These are phyloP conservation scores for Sitophilus oryzae DNA, from an alignment of 1,140 invertebrate genomes.

Conservation along the genomic window DNA sequence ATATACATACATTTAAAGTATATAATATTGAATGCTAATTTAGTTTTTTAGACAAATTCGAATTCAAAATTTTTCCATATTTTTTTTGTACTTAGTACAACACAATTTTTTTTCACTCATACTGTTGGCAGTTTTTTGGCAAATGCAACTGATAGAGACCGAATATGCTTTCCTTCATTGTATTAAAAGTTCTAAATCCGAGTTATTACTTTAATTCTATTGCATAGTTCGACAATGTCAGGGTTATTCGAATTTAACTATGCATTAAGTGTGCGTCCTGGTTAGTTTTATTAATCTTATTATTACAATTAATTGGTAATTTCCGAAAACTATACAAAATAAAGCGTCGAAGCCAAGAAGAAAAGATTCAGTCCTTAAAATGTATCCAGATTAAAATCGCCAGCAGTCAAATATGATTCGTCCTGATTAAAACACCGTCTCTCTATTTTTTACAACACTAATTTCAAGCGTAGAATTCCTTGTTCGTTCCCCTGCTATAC, in stretches of 20 bases:
- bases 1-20: constrained; percentile 30
- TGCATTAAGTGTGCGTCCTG: constrained; percentile 10
- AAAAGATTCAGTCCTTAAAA: constrained; percentile 40
- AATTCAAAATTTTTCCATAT: constrained; percentile 19
- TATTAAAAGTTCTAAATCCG: neutral
- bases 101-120: constrained; percentile 18
- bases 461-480: constrained; percentile 92
- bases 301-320: constrained; percentile 7
- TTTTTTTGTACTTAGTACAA: constrained; percentile 24
- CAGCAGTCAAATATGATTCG: constrained; percentile 32
- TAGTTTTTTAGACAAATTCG: constrained; percentile 19
- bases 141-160: constrained; percentile 32
- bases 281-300: constrained; percentile 1
- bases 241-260: constrained; percentile 13
- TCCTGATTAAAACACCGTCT: constrained; percentile 31
- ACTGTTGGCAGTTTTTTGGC: constrained; percentile 42
- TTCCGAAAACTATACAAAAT: neutral
- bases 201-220: neutral
- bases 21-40: constrained; percentile 22
- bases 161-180: constrained; percentile 25
- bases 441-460: constrained; percentile 35
- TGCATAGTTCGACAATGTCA: constrained; percentile 1
- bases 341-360: constrained; percentile 19
- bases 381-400: constrained; percentile 29
- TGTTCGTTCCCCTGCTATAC: constrained; percentile 83